Conservation (phyloP, 1,140 invertebrate species). For the Calycopis cecrops region DNA sequence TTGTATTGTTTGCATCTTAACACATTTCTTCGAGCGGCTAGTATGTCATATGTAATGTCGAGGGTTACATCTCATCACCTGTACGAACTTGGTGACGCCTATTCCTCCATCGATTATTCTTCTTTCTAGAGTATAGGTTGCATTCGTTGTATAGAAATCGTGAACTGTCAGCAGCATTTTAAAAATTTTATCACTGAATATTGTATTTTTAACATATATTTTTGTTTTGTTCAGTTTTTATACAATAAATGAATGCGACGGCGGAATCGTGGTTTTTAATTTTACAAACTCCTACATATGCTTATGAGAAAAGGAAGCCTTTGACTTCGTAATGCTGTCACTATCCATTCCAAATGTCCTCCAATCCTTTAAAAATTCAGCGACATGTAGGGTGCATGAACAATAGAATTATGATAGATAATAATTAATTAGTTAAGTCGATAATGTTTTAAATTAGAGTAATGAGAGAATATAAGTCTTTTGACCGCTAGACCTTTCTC, state of each 20-base stretch:
- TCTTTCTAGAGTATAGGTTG: conserved; percentile 65
- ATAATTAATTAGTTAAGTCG: too few species aligned
- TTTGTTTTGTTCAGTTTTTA: conserved; percentile 54
- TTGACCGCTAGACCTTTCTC: too few species aligned
- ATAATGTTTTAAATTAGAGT: too few species aligned
- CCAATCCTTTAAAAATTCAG: too few species aligned
- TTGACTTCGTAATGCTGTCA: too few species aligned
- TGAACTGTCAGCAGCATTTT: conserved; percentile 23
- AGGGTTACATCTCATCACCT: conserved; percentile 44
- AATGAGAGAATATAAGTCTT: too few species aligned
- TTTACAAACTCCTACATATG: conserved; percentile 16
- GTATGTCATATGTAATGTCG: conserved; percentile 44
- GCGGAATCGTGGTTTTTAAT: conserved; percentile 58
- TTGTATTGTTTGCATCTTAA: conserved; percentile 45
- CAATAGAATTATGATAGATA: too few species aligned
- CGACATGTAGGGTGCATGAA: too few species aligned
- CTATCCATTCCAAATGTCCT: too few species aligned
- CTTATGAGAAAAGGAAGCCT: too few species aligned
- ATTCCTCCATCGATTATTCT: conserved; percentile 50
- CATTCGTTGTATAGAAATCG: conserved; percentile 66
- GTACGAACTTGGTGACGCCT: conserved; percentile 43
- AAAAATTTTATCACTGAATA: conserved; percentile 13
- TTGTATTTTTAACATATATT: conserved; percentile 26
- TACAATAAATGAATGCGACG: conserved; percentile 72
- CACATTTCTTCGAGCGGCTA: conserved; percentile 52